Evolutionary conservation across 2,888 invertebrate species (phyloP), one percentile per base, ranked within the genome.

Genomic region (Acrobasis consociella): DNA sequence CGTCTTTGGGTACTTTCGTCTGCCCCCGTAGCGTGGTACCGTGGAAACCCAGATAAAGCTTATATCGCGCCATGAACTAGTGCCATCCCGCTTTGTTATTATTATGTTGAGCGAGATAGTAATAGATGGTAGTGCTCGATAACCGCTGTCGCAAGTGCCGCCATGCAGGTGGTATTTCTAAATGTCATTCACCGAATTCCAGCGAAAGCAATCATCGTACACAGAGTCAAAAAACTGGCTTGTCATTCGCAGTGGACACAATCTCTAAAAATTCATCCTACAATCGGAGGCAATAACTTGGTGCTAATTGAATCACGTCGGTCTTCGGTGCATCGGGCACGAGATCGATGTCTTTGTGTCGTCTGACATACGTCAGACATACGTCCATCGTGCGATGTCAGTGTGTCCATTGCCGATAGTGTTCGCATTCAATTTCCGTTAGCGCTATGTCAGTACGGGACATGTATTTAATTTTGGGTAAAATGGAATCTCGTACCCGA

Each of bases 381-480:
- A 60, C 64, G 70, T 69, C 68, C 66, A 69, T 68, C 63, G 64
- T 49, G 59, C 56, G 63, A 64, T 64, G 65, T 67, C 67, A 64
- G 67, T 69, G 62, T 64, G 61, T 61, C 61, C 62, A 65, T 50
- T 52, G 49, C 63, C 64, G 70, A 73, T 71, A 73, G 69, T 64
- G 67, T 65, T 67, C 72, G 68, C 66, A 69, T 73, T 69, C 72
- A 73, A 74, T 74, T 74, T 74, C 74, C 74, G 72, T 63, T 66
- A 62, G 64, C 62, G 60, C 63, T 67, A 67, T 69, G 63, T 61
- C 64, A 67, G 67, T 67, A 60, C 61, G 58, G 63, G 67, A 70
- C 68, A 66, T 70, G 69, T 67, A 67, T 69, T 69, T 67, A 69
- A 67, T 69, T 67, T 67, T 60, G 65, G 65, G 61, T 64, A 63